Percentiles rank a stretch among this genome's conserved stretches.
These are phyloP conservation scores for Sebastes cheni DNA, from an alignment of 2,797 vertebrate species.

Conservation along the genomic window DNA sequence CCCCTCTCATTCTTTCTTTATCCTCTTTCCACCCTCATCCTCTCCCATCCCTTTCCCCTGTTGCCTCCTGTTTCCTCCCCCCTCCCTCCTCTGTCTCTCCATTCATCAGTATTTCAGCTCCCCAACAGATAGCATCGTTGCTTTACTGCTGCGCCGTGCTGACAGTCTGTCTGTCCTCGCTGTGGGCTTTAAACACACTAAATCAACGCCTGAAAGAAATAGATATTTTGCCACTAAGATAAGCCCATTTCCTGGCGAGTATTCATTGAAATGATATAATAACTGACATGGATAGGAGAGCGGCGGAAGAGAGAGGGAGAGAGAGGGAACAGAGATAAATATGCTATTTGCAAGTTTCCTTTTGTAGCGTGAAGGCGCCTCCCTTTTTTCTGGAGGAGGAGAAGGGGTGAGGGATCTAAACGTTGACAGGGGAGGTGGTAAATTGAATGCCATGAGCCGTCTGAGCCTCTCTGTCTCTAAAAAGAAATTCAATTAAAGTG, in stretches of 20 bases:
- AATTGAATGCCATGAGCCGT: conserved; percentile 97
- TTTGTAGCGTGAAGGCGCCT: conserved; percentile 81
- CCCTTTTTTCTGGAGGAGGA: conserved; percentile 79
- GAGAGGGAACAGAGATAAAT: conserved; percentile 84
- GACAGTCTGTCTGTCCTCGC: conserved; percentile 79
- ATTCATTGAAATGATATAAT: conserved; percentile 89
- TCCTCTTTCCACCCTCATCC: conserved; percentile 30
- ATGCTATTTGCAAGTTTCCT: conserved; percentile 91
- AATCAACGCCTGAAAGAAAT: conserved; percentile 85
- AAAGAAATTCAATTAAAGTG: conserved; percentile 99
- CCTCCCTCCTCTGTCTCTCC: conserved; percentile 49
- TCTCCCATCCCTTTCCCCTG: conserved; percentile 42
- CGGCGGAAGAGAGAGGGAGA: conserved; percentile 55
- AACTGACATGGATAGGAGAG: conserved; percentile 81
- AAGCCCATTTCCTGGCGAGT: conserved; percentile 83
- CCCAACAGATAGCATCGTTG: conserved; percentile 72
- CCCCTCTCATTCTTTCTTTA: conserved; percentile 27
- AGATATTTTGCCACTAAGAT: conserved; percentile 82
- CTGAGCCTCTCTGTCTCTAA: conserved; percentile 95
- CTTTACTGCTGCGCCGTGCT: conserved; percentile 68
- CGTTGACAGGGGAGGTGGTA: conserved; percentile 87
- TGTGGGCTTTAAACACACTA: conserved; percentile 83
- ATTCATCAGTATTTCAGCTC: conserved; percentile 78
- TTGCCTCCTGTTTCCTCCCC: conserved; percentile 48
- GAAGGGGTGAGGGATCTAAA: conserved; percentile 89